A percentile compares a stretch with the other conserved stretches of the same genome.
Conservation (phyloP, 2,797 vertebrate genomes). For the Syngnathus acus region DNA sequence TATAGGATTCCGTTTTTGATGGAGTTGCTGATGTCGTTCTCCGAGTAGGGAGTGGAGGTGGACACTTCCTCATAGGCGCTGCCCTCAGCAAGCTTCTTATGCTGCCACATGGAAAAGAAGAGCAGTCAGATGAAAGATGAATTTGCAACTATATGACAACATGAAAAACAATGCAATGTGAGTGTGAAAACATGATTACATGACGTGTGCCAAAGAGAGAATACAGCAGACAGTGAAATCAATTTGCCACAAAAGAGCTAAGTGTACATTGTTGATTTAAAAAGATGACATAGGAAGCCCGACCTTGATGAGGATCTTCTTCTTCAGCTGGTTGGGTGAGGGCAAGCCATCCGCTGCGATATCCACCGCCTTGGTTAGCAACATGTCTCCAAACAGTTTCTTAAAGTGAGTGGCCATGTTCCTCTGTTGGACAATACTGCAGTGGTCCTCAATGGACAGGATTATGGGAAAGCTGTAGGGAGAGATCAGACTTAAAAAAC, state of each 20-base stretch:
- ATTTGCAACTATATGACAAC: background rate
- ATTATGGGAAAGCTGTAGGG: slow-evolving; percentile 83
- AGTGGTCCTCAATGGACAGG: slow-evolving; percentile 97
- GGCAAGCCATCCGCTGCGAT: slow-evolving; percentile 91
- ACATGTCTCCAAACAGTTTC: slow-evolving; percentile 93
- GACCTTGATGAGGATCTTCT: slow-evolving; percentile 98
- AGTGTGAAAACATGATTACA: background rate
- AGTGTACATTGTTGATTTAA: background rate
- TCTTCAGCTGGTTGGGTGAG: slow-evolving; percentile 92
- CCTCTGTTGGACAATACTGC: slow-evolving; percentile 96
- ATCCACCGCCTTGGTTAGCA: slow-evolving; percentile 94
- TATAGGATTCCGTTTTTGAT: slow-evolving; percentile 97
- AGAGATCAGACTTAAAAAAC: background rate
- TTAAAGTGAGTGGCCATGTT: slow-evolving; percentile 92
- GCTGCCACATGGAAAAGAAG: slow-evolving; percentile 57
- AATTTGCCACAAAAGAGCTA: background rate
- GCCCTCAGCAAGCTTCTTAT: slow-evolving; percentile 98
- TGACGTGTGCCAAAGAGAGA: background rate
- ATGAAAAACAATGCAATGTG: background rate
- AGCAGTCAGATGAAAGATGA: background rate
- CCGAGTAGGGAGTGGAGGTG: slow-evolving; percentile 85
- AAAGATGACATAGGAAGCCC: background rate
- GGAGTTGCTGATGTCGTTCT: slow-evolving; percentile 99
- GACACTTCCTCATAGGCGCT: slow-evolving; percentile 95
- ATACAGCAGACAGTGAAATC: background rate